Evolutionary conservation across 2,113 vertebrate species (phyloP), one percentile per base, ranked within the genome.

Genomic region (Pseudorhombus dupliciocellatus): DNA sequence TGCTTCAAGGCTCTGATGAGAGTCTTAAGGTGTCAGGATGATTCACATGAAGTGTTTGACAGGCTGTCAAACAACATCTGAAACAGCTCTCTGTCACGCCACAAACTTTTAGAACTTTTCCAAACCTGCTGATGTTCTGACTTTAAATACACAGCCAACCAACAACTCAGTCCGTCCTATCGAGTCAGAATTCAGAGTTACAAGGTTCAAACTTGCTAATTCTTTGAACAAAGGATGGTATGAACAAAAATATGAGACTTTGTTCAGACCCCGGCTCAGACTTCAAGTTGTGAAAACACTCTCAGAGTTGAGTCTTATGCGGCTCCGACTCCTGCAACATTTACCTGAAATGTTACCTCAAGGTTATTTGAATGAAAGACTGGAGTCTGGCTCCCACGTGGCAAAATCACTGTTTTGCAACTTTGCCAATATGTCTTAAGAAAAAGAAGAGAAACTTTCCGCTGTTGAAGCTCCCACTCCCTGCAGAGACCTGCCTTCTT

Each of bases 11-110:
- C 24, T 55, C 58, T 65, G 70, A 30, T 28, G 37, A 55, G 28
- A 37, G 25, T 60, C 42, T 59, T 59, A 55, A 57, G 18, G 54
- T 25, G 52, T 64, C 53, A 52, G 46, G 7, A 37, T 21, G 28
- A 53, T 51, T 59, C 48, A 50, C 37, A 73, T 60, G 65, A 68
- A 55, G 66, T 2, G 21, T 11, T 50, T 58, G 44, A 58, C 26
- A 9, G 73, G 53, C 30, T 81, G 52, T 73, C 68, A 59, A n/a
- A 56, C 31, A n/a, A n/a, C 16, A 30, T 65, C 31, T 25, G 16
- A 28, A 26, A 30, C 26, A 30, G 11, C 28, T 31, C 15, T 50
- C 26, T 11, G n/a, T 30, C 61, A 50, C 11, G 25, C 20, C 2
- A 4, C 30, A n/a, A 22, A 46, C 50, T 58, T 24, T 24, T 37